phyloP scores from a whole-genome alignment of 1,140 invertebrate species.

The Frieseomelitta varia region DNA sequence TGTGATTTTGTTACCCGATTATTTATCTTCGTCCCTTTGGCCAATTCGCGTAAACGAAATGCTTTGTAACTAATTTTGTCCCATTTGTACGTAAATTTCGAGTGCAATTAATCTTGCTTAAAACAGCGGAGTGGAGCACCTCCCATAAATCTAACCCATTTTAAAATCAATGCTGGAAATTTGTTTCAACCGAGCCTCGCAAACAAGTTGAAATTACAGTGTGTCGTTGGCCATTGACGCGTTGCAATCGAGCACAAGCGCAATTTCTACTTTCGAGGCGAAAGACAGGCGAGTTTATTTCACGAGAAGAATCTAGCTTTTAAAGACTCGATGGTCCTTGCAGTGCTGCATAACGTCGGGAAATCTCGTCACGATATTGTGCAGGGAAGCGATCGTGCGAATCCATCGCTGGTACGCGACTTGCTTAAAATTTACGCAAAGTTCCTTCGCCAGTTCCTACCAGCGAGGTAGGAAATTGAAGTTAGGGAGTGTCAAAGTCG shows the following conservation, averaged over 20 bases:
- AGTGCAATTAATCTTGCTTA: neutral
- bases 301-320: neutral
- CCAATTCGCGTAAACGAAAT: neutral
- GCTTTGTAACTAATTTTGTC: neutral
- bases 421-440: slow-evolving; percentile 22
- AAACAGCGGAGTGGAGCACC: neutral
- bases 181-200: neutral
- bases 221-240: neutral
- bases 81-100: neutral
- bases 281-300: neutral
- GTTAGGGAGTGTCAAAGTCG: slow-evolving; percentile 36
- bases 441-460: slow-evolving; percentile 11
- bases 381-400: neutral
- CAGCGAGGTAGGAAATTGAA: slow-evolving; percentile 17
- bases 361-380: neutral
- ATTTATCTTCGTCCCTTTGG: neutral
- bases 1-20: neutral
- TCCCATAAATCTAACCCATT: neutral
- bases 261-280: neutral
- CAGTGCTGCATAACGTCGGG: neutral
- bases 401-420: slow-evolving; percentile 2
- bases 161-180: neutral
- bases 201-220: neutral
- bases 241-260: neutral
- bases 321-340: no score